phyloP scores from a whole-genome alignment of 2,113 vertebrate species.

The Mohoua ochrocephala region DNA sequence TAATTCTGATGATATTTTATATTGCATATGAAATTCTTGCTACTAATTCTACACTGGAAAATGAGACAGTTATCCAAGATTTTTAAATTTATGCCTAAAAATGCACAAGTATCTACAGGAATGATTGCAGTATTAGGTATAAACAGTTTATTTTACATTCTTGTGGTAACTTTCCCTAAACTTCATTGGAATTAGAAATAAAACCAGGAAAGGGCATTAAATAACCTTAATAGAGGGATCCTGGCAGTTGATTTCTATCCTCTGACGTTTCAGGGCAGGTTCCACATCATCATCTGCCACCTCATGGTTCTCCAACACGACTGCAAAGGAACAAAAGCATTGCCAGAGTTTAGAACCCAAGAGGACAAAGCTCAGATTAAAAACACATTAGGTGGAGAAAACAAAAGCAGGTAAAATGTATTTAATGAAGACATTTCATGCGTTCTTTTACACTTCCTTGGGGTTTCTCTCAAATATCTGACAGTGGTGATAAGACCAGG shows the following conservation, averaged over 20 bases:
- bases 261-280: slow-evolving; percentile 85
- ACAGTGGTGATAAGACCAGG: neutral
- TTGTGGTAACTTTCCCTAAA: neutral
- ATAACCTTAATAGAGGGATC: slow-evolving; percentile 90
- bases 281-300: slow-evolving; percentile 82
- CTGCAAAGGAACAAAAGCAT: slow-evolving; percentile 60
- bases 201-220: neutral
- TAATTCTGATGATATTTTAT: neutral
- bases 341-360: neutral
- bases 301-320: slow-evolving; percentile 87
- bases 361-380: neutral
- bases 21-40: neutral
- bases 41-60: neutral
- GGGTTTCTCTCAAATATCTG: neutral
- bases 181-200: neutral
- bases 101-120: neutral
- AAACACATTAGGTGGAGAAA: neutral
- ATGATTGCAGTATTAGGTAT: neutral
- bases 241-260: slow-evolving; percentile 85
- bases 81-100: neutral
- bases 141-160: neutral
- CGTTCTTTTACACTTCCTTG: neutral
- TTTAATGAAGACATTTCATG: neutral
- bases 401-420: neutral
- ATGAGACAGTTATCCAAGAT: neutral